Base-by-base conservation (phyloP, 2,113 vertebrate species). In the Castor canadensis region DNA sequence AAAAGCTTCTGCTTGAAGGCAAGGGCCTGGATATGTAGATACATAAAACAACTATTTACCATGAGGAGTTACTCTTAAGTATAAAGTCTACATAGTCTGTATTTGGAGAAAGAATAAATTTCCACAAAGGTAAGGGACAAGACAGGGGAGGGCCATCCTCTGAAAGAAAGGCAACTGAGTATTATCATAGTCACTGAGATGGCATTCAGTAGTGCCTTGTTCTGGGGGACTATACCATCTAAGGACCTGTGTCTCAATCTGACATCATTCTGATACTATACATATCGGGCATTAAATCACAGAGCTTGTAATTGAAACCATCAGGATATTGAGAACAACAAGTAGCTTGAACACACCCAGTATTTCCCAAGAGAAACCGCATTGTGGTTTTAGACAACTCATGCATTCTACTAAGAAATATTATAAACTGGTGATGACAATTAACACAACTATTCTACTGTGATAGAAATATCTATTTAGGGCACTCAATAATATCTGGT, bases 401-500 rank as follows among this genome's bases (percentile, higher is more conserved):
- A 28, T 54, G 1, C 22, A 52, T 84, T 60, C 84, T 71, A 49
- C 10, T 69, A 92, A 83, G 66, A 91, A 56, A 58, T 47, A 76
- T 67, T 67, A 35, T 12, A 47, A 40, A 49, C 45, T 40, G 17
- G 56, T 24, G 4, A 1, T 26, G 7, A 96, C 54, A 56, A 26
- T 20, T 12, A 43, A 72, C 5, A 49, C 2, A 90, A 10, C 12
- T 45, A 62, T 3, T 54, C 17, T 62, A 73, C 0, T n/a, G 5
- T 52, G 35, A 93, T 3, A 49, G 32, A 91, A 93, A 91, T 64
- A 54, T n/a, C 30, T 52, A 43, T 9, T 89, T 77, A 64, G 5
- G 64, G 1, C 13, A 86, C 2, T 8, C 22, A 20, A 43, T 67
- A 91, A 28, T 40, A 1, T 45, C 1, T 40, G 54, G 1, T 71